These are phyloP conservation scores for Apeira syringaria DNA, from an alignment of 2,888 invertebrate species.

Conservation along the genomic window DNA sequence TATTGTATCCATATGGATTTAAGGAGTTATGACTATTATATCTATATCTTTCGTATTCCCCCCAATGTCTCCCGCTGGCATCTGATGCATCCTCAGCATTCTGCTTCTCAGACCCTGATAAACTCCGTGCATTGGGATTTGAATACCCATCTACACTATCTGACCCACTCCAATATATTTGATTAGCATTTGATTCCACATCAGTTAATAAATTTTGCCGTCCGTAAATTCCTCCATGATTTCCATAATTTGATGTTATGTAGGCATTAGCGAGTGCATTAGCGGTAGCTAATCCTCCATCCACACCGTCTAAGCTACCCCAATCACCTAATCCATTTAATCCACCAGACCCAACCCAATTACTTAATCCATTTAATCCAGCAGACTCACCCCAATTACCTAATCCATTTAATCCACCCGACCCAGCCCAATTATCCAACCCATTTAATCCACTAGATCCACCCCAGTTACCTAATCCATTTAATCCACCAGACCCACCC, in stretches of 20 bases:
- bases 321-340: not conserved
- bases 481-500: not conserved
- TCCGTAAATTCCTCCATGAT: constrained; percentile 1
- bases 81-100: not conserved
- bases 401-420: too few species aligned
- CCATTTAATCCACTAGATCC: not conserved
- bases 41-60: not conserved
- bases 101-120: not conserved
- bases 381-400: not conserved
- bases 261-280: constrained; percentile 19
- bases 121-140: not conserved
- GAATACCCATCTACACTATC: too few species aligned
- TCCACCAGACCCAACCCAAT: not conserved
- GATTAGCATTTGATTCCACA: too few species aligned
- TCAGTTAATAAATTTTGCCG: not conserved
- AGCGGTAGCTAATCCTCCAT: constrained; percentile 10
- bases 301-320: not conserved
- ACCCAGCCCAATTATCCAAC: not conserved
- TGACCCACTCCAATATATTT: too few species aligned
- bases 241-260: too few species aligned
- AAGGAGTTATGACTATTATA: too few species aligned
- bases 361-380: not conserved
- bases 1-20: too few species aligned
- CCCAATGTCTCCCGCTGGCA: not conserved
- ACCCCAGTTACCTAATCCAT: not conserved